phyloP scores from a whole-genome alignment of 2,888 invertebrate species.

The Hydriomena furcata region DNA sequence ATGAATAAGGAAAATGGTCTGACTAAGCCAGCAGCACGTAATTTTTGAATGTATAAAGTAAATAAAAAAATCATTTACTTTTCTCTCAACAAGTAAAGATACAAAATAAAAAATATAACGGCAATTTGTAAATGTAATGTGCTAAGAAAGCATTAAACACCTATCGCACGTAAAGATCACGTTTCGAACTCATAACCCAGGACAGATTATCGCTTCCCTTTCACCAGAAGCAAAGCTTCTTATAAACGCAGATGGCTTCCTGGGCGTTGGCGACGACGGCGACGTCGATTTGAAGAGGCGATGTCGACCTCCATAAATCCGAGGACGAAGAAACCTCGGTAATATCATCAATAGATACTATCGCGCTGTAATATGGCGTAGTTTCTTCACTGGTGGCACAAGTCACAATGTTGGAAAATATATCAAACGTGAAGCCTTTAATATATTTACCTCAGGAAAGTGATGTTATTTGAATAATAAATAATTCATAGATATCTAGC shows the following conservation, averaged over 20 bases:
- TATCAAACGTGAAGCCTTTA: slow-evolving; percentile 13
- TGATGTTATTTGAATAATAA: too few relatives aligned
- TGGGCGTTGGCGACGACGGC: slow-evolving; percentile 11
- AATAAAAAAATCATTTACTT: too few relatives aligned
- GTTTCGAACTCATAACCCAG: slow-evolving; percentile 1
- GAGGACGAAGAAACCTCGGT: slow-evolving; percentile 32
- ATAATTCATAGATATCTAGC: too few relatives aligned
- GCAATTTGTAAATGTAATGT: background rate
- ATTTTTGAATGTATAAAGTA: too few relatives aligned
- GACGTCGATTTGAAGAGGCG: slow-evolving; percentile 25
- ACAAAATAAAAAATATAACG: too few relatives aligned
- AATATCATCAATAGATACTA: slow-evolving; percentile 37
- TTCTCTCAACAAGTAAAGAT: too few relatives aligned
- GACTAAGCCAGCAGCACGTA: background rate
- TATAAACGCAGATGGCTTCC: slow-evolving; percentile 19
- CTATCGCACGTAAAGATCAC: slow-evolving; percentile 8
- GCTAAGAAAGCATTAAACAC: background rate
- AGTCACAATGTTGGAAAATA: slow-evolving; percentile 17
- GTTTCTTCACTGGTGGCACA: slow-evolving; percentile 25
- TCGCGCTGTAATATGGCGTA: slow-evolving; percentile 35
- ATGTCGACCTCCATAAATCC: slow-evolving; percentile 29
- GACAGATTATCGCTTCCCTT: slow-evolving; percentile 9
- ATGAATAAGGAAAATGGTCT: background rate
- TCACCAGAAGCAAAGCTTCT: slow-evolving; percentile 16
- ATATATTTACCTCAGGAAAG: slow-evolving; percentile 14